Percentiles rank a stretch among this genome's conserved stretches.
These are phyloP conservation scores for Protobothrops flavoviridis DNA, from an alignment of 2,113 vertebrate genomes.

Conservation along the genomic window DNA sequence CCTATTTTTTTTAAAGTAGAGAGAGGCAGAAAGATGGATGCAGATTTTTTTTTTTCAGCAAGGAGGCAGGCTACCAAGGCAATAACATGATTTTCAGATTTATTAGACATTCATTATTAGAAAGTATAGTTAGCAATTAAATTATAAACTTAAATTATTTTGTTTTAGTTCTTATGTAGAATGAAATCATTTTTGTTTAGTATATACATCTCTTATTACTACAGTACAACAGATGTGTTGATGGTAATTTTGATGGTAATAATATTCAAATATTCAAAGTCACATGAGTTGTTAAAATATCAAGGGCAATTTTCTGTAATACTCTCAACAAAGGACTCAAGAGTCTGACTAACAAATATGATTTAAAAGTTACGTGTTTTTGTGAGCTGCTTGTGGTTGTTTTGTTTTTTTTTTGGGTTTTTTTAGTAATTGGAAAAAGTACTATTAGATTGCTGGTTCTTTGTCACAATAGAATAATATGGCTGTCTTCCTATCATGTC, in stretches of 20 bases:
- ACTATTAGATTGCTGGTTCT: background rate
- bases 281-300: background rate
- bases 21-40: background rate
- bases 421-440: background rate
- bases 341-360: background rate
- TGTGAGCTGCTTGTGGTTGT: background rate
- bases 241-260: background rate
- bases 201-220: background rate
- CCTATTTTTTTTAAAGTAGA: background rate
- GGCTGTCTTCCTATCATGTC: background rate
- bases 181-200: background rate
- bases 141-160: background rate
- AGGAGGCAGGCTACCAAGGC: background rate
- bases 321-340: background rate
- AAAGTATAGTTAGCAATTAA: background rate
- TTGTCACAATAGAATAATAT: background rate
- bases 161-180: background rate
- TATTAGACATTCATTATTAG: background rate
- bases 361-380: background rate
- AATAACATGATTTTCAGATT: background rate
- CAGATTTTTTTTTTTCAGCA: rapidly evolving
- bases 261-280: background rate
- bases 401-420: too few relatives aligned
- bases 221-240: background rate
- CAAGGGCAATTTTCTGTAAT: background rate